phyloP scores from a whole-genome alignment of 2,797 vertebrate species.

The Gallinago nigripennis region DNA sequence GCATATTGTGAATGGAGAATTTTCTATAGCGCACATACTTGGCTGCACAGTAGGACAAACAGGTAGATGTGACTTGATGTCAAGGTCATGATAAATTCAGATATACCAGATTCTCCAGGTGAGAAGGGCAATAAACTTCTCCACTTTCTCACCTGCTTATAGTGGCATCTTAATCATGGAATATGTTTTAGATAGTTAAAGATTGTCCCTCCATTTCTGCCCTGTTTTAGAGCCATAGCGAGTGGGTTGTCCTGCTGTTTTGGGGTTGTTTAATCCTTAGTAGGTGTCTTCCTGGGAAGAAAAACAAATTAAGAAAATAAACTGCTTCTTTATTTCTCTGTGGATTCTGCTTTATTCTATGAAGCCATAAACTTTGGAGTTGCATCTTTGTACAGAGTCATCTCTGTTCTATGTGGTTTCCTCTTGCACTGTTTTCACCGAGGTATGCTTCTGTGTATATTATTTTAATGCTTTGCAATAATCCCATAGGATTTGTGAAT shows the following conservation, averaged over 20 bases:
- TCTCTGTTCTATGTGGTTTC: background rate
- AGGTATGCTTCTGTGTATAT: background rate
- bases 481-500: background rate
- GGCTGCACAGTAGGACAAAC: background rate
- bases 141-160: background rate
- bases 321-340: background rate
- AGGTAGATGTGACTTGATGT: background rate
- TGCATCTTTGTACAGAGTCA: background rate
- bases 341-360: background rate
- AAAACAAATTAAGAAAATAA: background rate
- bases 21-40: background rate
- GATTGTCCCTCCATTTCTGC: background rate
- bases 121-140: background rate
- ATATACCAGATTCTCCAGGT: background rate
- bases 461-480: background rate
- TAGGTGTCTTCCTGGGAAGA: background rate
- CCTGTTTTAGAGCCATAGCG: background rate
- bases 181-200: background rate
- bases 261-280: background rate
- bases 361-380: background rate
- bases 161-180: background rate
- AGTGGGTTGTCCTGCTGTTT: background rate
- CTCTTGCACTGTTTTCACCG: background rate
- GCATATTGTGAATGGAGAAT: background rate
- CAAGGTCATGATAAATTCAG: background rate